Conservation (phyloP, 2,113 vertebrate genomes). For the Petroica traversi region DNA sequence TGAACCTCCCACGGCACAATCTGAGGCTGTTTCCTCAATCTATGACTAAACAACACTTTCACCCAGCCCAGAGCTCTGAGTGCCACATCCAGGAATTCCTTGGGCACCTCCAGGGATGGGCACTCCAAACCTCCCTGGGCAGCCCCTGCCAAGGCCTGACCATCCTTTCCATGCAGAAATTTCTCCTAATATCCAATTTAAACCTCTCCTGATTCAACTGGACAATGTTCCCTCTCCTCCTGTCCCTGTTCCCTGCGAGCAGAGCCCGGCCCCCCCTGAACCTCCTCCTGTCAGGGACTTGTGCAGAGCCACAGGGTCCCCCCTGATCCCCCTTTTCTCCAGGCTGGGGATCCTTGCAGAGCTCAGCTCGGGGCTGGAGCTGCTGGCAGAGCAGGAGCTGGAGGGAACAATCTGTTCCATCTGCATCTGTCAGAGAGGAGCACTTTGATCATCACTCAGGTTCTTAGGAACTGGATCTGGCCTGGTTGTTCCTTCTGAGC, state of each 20-base stretch:
- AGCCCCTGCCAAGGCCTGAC: rapidly evolving
- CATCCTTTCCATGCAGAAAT: neutral
- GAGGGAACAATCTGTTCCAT: slow-evolving; percentile 32
- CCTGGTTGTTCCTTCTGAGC: neutral
- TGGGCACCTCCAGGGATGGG: neutral
- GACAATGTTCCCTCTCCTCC: neutral
- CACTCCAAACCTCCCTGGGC: neutral
- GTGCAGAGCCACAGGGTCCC: neutral
- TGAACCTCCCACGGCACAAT: neutral
- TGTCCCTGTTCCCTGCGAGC: neutral
- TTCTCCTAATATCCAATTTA: neutral
- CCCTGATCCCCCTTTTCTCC: neutral
- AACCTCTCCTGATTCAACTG: neutral
- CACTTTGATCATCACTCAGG: neutral
- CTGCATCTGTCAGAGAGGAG: neutral
- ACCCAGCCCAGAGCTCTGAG: neutral
- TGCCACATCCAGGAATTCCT: neutral
- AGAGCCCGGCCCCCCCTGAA: neutral
- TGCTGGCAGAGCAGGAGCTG: neutral
- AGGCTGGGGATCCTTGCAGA: neutral
- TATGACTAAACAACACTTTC: neutral
- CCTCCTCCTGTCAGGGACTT: neutral
- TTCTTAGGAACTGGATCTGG: neutral
- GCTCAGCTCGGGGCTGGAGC: neutral
- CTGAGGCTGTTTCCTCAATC: neutral